Base-by-base conservation (phyloP, 2,888 invertebrate genomes). In the Falcaria lacertinaria region DNA sequence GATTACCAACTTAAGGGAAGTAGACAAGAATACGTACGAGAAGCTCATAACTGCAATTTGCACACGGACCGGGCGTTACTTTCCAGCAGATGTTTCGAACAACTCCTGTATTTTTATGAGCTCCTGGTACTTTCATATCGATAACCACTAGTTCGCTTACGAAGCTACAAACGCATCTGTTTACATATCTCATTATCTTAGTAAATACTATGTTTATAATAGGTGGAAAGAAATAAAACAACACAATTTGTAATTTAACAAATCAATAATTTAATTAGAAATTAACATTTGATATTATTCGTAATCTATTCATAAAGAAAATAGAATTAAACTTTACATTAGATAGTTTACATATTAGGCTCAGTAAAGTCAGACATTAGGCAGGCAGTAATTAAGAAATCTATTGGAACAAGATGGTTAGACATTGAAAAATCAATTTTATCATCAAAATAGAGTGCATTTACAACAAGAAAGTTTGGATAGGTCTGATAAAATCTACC, bases 181-280 rank as follows among this genome's bases (percentile, higher is more conserved):
- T n/a, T n/a, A n/a, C n/a, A n/a, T n/a, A n/a, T n/a, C n/a, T n/a
- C n/a, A n/a, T n/a, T n/a, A n/a, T n/a, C n/a, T n/a, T n/a, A n/a
- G n/a, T n/a, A n/a, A n/a, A n/a, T n/a, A n/a, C n/a, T n/a, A n/a
- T n/a, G n/a, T n/a, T n/a, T 19, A n/a, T 22, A 15, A 15, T 36
- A 16, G 15, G 15, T 25, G 8, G 15, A 5, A 1, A 39, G 1
- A 74, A 72, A 77, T 73, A 64, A 80, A 51, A 80, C 73, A 67
- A 60, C 32, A 42, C 41, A 16, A 25, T 48, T 50, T 57, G 57
- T 76, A 78, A 75, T 76, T 84, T 83, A 86, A 87, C 84, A 87
- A 87, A 87, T 81, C 71, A 80, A 79, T 85, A 80, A 75, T 87
- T 71, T 88, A 83, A 81, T 86, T 74, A 70, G 78, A 87, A 87